Base-by-base conservation (phyloP, 1,140 invertebrate genomes). In the Vanessa atalanta region DNA sequence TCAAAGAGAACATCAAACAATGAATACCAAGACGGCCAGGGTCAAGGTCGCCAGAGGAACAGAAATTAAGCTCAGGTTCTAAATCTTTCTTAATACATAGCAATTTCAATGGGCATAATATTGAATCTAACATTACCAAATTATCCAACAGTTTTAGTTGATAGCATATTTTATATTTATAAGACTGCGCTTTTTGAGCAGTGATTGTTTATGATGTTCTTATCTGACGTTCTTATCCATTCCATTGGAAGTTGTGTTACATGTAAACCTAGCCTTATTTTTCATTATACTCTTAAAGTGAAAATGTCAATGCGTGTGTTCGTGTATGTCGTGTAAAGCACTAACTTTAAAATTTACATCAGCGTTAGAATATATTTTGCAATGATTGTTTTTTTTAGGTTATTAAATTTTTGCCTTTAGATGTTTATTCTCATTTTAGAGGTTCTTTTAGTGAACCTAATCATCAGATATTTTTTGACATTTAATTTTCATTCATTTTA, bases 21-120 rank as follows among this genome's bases (percentile, higher is more conserved):
- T 26, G 81, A 86, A 11, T 83, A 80, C 60, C 80, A 81, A 64
- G 83, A 83, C n/a, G 69, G 69, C 26, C 82, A 75, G 57, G 75
- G 75, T 16, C 82, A 80, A 61, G 76, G 77, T 23, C 81, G 84
- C 72, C 76, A 76, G 43, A 76, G 81, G 66, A 70, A 70, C 51
- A 84, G 83, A 78, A 77, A 77, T 70, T 77, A 77, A 70, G 37
- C 16, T 14, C 53, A 66, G 31, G 47, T 48, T 48, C 0, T 50
- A 26, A 26, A 69, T 70, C 20, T 50, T 2, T 5, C 13, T 68
- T 60, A 70, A 37, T 60, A 67, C 57, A 43, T 67, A 70, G 57
- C 9, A 70, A 16, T 73, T 69, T 77, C 72, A 68, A 75, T 57
- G 68, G 76, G 68, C 72, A 77, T 77, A 67, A 70, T 60, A 16